Base-by-base conservation (phyloP, 2,888 invertebrate genomes). In the Agrotis segetum region DNA sequence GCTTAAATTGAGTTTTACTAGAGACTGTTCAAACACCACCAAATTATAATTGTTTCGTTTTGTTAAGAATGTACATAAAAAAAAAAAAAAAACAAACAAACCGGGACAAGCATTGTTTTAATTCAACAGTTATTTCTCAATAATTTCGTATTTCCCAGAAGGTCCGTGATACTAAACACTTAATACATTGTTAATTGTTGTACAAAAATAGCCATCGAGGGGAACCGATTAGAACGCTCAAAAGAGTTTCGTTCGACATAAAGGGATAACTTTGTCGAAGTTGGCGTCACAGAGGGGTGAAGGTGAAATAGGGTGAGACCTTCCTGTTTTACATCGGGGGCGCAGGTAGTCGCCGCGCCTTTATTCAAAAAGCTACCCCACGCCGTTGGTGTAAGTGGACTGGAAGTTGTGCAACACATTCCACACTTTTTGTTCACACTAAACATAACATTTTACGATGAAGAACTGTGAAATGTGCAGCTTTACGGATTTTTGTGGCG, bases 361-460 rank as follows among this genome's bases (percentile, higher is more conserved):
- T 73, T 84, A 84, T 85, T 86, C 76, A 85, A 85, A 82, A 88
- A 88, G 72, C 84, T 79, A 85, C 82, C 88, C 87, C 82, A 82
- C 70, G 66, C 67, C 67, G 62, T 59, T 64, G 50, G 34, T 88
- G 91, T 89, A 90, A 90, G 81, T 74, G 70, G 85, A 83, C 86
- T 83, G 72, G 78, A 84, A 85, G 84, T 88, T 90, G 86, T 88
- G 88, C 89, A 90, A 92, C 82, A 85, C 85, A 87, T 88, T 88
- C 86, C 77, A 85, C 75, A 67, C 49, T 81, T 79, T 84, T 89
- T 88, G 84, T 85, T 74, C 81, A 71, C 62, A 66, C 34, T 52
- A 53, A 50, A 24, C 46, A 40, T 71, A 46, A 63, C 50, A 61
- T 49, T 58, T 65, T 56, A 55, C 50, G 3, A 67, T 29, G 13